phyloP scores from a whole-genome alignment of 2,888 invertebrate species.

The Pseudococcus jackbeardsleyi region DNA sequence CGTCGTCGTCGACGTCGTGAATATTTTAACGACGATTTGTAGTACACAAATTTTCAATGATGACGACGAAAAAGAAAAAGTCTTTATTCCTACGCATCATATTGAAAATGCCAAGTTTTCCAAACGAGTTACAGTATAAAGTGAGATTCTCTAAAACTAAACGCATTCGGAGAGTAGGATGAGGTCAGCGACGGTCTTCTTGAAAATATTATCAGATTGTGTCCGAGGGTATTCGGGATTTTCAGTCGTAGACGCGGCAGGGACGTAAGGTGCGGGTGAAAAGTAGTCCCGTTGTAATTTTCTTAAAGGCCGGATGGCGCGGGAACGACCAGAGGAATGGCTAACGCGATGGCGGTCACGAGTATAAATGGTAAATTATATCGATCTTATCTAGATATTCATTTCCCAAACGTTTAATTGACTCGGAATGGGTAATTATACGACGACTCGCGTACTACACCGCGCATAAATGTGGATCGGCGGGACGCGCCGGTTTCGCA shows the following conservation, averaged over 20 bases:
- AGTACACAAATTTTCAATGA: not conserved
- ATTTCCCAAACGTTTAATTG: slow-evolving; percentile 32
- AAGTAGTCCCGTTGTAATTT: not conserved
- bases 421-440: slow-evolving; percentile 28
- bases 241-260: not conserved
- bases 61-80: too few species aligned
- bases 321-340: not conserved
- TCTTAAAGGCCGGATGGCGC: not conserved
- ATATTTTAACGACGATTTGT: too few species aligned
- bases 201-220: not conserved
- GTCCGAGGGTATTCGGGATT: not conserved
- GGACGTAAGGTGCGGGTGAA: not conserved
- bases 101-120: too few species aligned
- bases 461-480: not conserved
- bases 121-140: too few species aligned
- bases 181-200: not conserved
- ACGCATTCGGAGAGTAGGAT: not conserved
- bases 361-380: slow-evolving; percentile 12
- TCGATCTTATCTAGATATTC: slow-evolving; percentile 29
- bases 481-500: not conserved
- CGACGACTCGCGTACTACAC: not conserved
- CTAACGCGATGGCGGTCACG: not conserved
- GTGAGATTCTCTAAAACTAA: too few species aligned
- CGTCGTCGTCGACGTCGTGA: too few species aligned
- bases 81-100: too few species aligned